phyloP scores from a whole-genome alignment of 2,797 vertebrate genomes.

The Chlorospingus semifuscus region DNA sequence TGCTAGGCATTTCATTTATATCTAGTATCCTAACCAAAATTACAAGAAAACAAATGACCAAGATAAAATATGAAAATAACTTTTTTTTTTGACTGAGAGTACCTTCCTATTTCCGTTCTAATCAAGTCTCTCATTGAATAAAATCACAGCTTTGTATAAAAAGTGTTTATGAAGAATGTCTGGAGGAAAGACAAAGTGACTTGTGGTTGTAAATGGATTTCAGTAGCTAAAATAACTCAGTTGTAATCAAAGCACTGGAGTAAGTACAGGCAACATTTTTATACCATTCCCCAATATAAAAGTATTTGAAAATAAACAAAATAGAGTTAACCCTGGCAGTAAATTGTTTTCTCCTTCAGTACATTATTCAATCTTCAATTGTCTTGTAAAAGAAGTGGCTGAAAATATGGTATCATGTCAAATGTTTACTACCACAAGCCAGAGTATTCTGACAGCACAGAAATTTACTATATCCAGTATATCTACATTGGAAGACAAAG shows the following conservation, averaged over 20 bases:
- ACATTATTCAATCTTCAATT: background rate
- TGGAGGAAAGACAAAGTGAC: background rate
- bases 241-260: background rate
- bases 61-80: background rate
- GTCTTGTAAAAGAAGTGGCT: background rate
- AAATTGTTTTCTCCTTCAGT: background rate
- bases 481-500: background rate
- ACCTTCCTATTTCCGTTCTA: background rate
- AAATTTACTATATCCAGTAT: background rate
- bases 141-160: background rate
- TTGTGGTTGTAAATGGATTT: background rate
- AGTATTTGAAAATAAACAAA: background rate
- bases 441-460: background rate
- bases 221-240: background rate
- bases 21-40: background rate
- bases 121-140: background rate
- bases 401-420: background rate
- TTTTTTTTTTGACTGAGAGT: background rate
- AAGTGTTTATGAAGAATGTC: background rate
- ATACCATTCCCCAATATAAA: background rate
- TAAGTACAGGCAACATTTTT: background rate
- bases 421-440: background rate
- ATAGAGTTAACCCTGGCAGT: background rate
- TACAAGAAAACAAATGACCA: background rate
- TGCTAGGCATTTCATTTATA: background rate